Evolutionary conservation across 2,797 vertebrate species (phyloP).

Genomic region (Sylvia borin): DNA sequence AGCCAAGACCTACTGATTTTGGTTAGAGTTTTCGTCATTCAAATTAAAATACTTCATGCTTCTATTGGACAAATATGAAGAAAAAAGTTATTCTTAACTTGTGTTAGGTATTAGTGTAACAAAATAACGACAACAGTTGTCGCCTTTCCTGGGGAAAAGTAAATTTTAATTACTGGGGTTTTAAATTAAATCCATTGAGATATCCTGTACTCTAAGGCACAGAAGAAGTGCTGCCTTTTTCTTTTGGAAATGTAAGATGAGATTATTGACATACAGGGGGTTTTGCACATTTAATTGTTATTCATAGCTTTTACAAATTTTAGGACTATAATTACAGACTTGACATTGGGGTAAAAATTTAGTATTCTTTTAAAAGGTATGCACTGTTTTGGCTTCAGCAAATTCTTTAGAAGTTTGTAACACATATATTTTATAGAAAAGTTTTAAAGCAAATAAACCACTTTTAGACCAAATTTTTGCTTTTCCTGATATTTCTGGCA

Average conservation of each 20-base stretch:
- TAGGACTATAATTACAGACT: background rate
- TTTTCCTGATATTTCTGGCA: background rate
- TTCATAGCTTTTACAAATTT: background rate
- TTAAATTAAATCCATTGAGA: background rate
- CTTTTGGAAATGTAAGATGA: background rate
- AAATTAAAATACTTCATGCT: background rate
- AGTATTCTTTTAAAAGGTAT: background rate
- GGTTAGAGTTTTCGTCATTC: background rate
- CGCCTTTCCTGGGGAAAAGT: background rate
- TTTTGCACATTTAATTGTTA: background rate
- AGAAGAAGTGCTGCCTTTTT: background rate
- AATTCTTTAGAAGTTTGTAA: background rate
- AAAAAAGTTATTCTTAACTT: background rate
- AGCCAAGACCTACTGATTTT: background rate
- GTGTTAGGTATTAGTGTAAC: background rate
- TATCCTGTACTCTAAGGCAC: background rate
- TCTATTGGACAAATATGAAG: background rate
- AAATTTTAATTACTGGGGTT: background rate
- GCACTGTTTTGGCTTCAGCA: background rate
- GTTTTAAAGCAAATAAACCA: background rate
- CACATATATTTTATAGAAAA: background rate
- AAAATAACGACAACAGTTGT: background rate
- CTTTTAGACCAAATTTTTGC: background rate
- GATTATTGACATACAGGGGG: fast-evolving
- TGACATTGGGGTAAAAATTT: background rate